Evolutionary conservation across 1,140 invertebrate species (phyloP).

Genomic region (Schlechtendalia chinensis): DNA sequence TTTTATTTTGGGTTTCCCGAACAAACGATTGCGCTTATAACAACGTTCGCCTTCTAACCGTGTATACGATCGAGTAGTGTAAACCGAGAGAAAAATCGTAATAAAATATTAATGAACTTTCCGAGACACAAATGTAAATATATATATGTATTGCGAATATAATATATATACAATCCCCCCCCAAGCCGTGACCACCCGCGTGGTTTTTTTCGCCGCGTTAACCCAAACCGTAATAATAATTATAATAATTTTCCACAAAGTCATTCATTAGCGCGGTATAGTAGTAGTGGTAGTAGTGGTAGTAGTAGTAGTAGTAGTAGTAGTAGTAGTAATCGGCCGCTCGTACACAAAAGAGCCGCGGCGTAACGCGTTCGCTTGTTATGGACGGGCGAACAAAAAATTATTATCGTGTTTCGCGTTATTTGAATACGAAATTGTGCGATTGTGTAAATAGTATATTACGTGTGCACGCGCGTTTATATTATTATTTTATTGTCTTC

Average conservation of each 20-base stretch:
- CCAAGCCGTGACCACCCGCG: background rate
- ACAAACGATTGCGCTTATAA: no score
- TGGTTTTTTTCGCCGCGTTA: background rate
- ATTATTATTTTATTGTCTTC: no score
- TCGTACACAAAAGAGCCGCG: slow-evolving; percentile 26
- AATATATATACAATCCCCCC: background rate
- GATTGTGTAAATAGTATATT: slow-evolving; percentile 9
- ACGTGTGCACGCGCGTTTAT: no score
- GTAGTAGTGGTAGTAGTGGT: no score
- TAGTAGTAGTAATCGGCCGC: no score
- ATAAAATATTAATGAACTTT: no score
- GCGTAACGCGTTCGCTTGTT: slow-evolving; percentile 1
- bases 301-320: no score
- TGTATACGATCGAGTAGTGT: no score
- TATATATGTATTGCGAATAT: background rate
- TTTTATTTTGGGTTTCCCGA: no score
- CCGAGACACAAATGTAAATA: no score
- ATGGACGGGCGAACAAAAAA: slow-evolving; percentile 24
- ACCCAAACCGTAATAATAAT: slow-evolving; percentile 38
- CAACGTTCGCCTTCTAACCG: no score
- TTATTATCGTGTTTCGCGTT: slow-evolving; percentile 41
- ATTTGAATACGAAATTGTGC: slow-evolving; percentile 48
- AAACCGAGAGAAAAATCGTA: no score
- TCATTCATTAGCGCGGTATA: slow-evolving; percentile 29
- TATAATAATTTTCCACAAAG: slow-evolving; percentile 43